Conservation (phyloP, 2,113 vertebrate genomes). For the Orthonyx spaldingii region DNA sequence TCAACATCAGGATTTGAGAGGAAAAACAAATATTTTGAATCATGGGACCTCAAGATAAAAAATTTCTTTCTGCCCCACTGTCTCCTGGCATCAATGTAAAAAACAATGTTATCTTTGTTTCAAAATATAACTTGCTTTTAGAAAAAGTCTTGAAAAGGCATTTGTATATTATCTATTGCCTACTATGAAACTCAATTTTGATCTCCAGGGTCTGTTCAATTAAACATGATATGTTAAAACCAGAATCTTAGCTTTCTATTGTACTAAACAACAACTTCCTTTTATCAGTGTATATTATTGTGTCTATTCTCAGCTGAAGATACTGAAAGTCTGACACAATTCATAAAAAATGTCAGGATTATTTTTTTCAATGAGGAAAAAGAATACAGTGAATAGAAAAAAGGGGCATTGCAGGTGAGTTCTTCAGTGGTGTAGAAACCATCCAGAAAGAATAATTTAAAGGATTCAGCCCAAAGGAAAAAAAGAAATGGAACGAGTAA, state of each 20-base stretch:
- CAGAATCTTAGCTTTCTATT: neutral
- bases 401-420: neutral
- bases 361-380: neutral
- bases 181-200: neutral
- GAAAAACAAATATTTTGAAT: neutral
- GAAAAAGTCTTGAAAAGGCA: neutral
- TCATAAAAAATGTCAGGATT: neutral
- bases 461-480: neutral
- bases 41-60: neutral
- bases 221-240: neutral
- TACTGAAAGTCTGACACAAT: neutral
- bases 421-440: neutral
- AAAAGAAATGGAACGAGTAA: neutral
- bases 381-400: neutral
- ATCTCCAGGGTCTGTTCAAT: neutral
- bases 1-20: neutral
- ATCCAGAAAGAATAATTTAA: neutral
- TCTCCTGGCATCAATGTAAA: neutral
- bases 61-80: rapidly evolving
- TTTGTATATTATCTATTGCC: neutral
- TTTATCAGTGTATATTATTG: neutral
- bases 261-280: neutral
- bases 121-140: neutral
- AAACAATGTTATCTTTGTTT: neutral
- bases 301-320: neutral